phyloP scores from a whole-genome alignment of 2,797 vertebrate genomes.

The Champsocephalus esox region DNA sequence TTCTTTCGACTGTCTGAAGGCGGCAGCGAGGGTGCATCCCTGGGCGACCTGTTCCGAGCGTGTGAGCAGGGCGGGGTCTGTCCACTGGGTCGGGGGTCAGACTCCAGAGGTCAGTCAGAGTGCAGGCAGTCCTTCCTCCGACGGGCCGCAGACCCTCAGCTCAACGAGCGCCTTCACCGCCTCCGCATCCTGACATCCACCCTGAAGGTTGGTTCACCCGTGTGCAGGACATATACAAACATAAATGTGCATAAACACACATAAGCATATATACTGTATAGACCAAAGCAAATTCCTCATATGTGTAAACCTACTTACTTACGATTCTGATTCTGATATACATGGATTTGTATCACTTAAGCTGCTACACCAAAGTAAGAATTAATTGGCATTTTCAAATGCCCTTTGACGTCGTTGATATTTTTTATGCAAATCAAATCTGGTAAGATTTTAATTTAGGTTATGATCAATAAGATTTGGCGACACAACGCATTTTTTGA shows the following conservation, averaged over 20 bases:
- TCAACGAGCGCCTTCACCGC: constrained; percentile 96
- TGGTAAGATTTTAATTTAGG: neutral
- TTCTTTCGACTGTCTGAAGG: constrained; percentile 42
- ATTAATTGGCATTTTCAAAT: neutral
- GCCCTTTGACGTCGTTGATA: neutral
- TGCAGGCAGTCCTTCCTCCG: constrained; percentile 95
- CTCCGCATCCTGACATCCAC: constrained; percentile 98
- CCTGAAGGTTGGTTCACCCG: constrained; percentile 89
- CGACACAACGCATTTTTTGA: neutral
- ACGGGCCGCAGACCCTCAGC: constrained; percentile 93
- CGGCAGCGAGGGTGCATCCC: constrained; percentile 89
- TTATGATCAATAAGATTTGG: constrained; percentile 24
- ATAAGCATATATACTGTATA: neutral
- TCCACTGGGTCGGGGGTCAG: constrained; percentile 86
- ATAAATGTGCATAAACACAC: neutral
- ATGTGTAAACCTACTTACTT: too few species aligned
- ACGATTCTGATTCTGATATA: too few species aligned
- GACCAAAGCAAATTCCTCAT: neutral
- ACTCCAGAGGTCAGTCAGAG: constrained; percentile 81
- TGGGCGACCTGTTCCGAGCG: constrained; percentile 95
- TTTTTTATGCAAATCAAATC: neutral
- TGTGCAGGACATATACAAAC: neutral
- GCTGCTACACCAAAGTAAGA: neutral
- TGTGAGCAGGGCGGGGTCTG: constrained; percentile 95
- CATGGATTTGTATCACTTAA: too few species aligned